Evolutionary conservation across 2,888 invertebrate genomes (phyloP).

Genomic region (Stenichneumon culpator): DNA sequence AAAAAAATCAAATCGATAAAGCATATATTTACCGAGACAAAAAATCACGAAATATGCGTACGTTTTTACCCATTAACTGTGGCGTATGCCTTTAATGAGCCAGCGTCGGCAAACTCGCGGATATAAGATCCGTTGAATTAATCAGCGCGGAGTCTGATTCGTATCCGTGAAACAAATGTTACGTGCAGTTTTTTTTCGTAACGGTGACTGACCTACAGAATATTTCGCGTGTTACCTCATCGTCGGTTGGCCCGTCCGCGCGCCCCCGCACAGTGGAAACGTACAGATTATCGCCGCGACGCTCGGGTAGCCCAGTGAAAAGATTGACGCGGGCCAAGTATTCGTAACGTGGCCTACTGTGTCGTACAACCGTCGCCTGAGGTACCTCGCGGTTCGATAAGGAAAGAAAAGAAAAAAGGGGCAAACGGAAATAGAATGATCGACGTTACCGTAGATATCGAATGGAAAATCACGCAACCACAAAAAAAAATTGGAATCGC

Average conservation of each 20-base stretch:
- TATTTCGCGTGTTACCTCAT: constrained; percentile 23
- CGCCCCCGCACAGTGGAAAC: constrained; percentile 25
- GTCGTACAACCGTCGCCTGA: not conserved
- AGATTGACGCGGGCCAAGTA: constrained; percentile 15
- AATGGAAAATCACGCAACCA: not conserved
- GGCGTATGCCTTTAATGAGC: not conserved
- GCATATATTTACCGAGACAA: too few relatives aligned
- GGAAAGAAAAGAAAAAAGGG: not conserved
- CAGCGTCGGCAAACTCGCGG: not conserved
- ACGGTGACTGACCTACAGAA: constrained; percentile 36
- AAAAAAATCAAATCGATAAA: too few relatives aligned
- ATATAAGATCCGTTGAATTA: not conserved
- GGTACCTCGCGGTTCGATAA: constrained; percentile 21
- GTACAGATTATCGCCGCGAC: constrained; percentile 15
- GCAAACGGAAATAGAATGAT: not conserved
- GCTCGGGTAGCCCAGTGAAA: not conserved
- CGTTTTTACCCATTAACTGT: too few relatives aligned
- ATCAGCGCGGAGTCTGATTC: not conserved
- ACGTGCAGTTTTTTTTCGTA: not conserved
- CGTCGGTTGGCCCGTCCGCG: not conserved
- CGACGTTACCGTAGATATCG: not conserved
- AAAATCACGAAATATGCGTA: too few relatives aligned
- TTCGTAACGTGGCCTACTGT: not conserved
- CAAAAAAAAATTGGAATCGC: not conserved
- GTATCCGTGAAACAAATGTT: not conserved